Evolutionary conservation across 2,888 invertebrate genomes (phyloP), one percentile per base, ranked within the genome.

Genomic region (Drosophila picticornis): DNA sequence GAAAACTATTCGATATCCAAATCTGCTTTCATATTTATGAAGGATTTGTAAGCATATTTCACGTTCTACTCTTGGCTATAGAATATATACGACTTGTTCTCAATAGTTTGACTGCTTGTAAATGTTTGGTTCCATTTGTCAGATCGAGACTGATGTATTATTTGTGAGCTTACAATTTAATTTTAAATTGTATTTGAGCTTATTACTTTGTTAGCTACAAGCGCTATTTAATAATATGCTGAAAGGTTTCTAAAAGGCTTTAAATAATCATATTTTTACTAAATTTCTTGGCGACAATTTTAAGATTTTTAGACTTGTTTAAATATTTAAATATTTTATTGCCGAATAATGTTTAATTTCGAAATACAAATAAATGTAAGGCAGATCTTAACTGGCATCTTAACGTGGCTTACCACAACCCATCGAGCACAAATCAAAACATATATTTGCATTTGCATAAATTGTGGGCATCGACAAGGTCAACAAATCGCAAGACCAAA

Each of bases 401-500:
- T 16, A 25, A 48, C 40, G 16, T 40, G 59, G 22, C 40, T 27
- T 27, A 13, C 38, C 27, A 32, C 31, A 25, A 13, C 13, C 16
- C 43, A 36, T 48, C 40, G 51, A 40, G 46, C 56, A 43, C 59
- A 77, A 77, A 81, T 76, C 78, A 68, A 63, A 75, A 64, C 36
- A 72, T 61, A 68, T 72, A 77, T 77, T 81, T 81, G 57, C 53
- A 56, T 81, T 76, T 71, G 76, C 81, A 81, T 81, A 81, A 79
- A 81, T 81, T 76, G 71, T 67, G 70, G 71, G 63, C 72, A 72
- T 36, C 36, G 25, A 34, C 55, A 38, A 51, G 29, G 53, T 53
- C 58, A 69, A 34, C 65, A 34, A 46, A 52, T 52, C 29, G 52
- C 38, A 72, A 50, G 51, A 46, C 27, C 53, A 55, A 61, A 58